Conservation (phyloP, 2,888 invertebrate species). For the Ptilodon capucinus region DNA sequence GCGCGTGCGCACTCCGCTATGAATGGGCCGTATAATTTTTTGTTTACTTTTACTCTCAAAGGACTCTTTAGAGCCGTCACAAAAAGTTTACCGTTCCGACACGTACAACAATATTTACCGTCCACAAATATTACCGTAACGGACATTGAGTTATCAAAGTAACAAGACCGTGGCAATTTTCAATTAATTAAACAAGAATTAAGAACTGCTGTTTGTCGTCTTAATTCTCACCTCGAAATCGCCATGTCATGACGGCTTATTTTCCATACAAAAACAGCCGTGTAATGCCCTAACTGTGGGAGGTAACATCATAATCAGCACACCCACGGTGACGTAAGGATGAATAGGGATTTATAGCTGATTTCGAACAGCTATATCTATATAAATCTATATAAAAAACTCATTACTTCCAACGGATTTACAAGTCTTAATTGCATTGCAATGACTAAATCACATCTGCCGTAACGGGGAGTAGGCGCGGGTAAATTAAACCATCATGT, state of each 20-base stretch:
- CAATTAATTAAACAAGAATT: constrained; percentile 21
- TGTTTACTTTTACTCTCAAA: constrained; percentile 74
- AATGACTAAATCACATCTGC: not conserved
- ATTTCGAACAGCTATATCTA: constrained; percentile 4
- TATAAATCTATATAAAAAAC: constrained; percentile 1
- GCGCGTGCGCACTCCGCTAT: constrained; percentile 54
- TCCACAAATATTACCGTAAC: constrained; percentile 57
- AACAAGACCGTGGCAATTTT: not conserved
- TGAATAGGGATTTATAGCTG: constrained; percentile 9
- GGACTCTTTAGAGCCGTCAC: constrained; percentile 56
- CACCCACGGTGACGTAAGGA: constrained; percentile 13
- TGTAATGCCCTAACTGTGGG: constrained; percentile 22
- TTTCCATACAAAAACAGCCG: not conserved
- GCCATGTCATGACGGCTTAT: constrained; percentile 15
- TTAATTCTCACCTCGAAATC: constrained; percentile 3
- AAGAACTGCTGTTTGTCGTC: constrained; percentile 9
- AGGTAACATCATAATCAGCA: constrained; percentile 20
- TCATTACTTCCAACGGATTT: not conserved
- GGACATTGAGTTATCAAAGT: constrained; percentile 12
- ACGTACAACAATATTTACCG: constrained; percentile 58
- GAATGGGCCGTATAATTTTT: constrained; percentile 74
- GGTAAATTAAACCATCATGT: not conserved
- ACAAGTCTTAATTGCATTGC: not conserved
- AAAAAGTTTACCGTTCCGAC: constrained; percentile 61
- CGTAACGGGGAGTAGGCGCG: not conserved